These are phyloP conservation scores for Notocelia uddmanniana DNA, from an alignment of 2,888 invertebrate species.

Conservation along the genomic window DNA sequence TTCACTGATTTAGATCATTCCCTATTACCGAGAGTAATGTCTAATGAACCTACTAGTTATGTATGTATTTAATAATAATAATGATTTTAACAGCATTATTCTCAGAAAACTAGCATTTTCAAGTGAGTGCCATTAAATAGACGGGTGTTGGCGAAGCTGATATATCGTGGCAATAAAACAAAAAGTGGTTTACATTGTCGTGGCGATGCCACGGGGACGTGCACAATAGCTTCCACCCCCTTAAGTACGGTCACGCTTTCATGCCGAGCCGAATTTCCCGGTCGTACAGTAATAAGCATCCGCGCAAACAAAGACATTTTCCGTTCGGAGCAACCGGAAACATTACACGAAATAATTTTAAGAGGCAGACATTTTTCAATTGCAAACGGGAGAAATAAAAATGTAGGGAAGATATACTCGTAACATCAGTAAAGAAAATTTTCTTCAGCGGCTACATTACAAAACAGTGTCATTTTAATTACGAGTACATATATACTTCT, in stretches of 20 bases:
- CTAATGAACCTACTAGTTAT: no score
- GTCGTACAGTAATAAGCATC: slow-evolving; percentile 77
- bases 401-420: background rate
- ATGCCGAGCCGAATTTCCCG: slow-evolving; percentile 73
- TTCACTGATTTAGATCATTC: background rate
- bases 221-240: slow-evolving; percentile 72
- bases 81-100: slow-evolving; percentile 13
- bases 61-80: background rate
- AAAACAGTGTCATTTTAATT: background rate
- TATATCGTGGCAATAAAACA: slow-evolving; percentile 76
- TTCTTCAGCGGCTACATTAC: background rate
- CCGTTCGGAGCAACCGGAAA: slow-evolving; percentile 71
- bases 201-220: slow-evolving; percentile 58
- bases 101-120: slow-evolving; percentile 26
- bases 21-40: background rate
- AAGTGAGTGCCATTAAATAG: slow-evolving; percentile 67
- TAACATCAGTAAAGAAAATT: background rate
- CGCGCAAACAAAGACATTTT: slow-evolving; percentile 79
- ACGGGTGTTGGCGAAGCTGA: slow-evolving; percentile 74
- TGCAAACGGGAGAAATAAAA: slow-evolving; percentile 16
- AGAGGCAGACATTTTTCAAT: slow-evolving; percentile 17
- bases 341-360: slow-evolving; percentile 40
- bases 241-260: slow-evolving; percentile 79
- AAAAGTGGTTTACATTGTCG: slow-evolving; percentile 75
- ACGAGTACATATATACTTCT: no score